Evolutionary conservation across 2,113 vertebrate species (phyloP).

Genomic region (Equus przewalskii): DNA sequence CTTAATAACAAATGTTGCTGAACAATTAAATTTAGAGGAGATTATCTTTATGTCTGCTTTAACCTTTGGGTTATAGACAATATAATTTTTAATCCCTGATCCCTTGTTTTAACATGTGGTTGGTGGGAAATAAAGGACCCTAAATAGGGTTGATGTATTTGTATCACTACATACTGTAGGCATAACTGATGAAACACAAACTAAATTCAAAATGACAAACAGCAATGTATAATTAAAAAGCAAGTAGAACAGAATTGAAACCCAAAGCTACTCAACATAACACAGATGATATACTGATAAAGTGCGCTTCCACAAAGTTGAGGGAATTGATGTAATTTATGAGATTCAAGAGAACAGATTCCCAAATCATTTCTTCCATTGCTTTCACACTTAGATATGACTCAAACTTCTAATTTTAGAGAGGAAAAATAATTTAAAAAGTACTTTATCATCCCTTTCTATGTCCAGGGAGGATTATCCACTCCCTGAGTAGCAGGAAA

Average conservation of each 20-base stretch:
- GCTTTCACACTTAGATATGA: neutral
- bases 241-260: neutral
- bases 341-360: neutral
- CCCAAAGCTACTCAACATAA: neutral
- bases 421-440: slow-evolving; percentile 18
- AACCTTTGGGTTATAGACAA: neutral
- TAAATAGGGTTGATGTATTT: neutral
- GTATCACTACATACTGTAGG: neutral
- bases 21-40: neutral
- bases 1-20: neutral
- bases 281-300: neutral
- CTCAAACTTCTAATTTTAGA: slow-evolving; percentile 5
- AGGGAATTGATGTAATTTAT: neutral
- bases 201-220: neutral
- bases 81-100: neutral
- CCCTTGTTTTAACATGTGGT: neutral
- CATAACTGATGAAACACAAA: neutral
- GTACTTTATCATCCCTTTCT: neutral
- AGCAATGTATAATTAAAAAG: neutral
- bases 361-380: slow-evolving; percentile 17
- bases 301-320: neutral
- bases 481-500: neutral
- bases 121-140: neutral
- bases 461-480: neutral
- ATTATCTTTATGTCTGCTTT: neutral